Base-by-base conservation (phyloP, 1,140 invertebrate genomes). In the Lepidotrigona ventralis region DNA sequence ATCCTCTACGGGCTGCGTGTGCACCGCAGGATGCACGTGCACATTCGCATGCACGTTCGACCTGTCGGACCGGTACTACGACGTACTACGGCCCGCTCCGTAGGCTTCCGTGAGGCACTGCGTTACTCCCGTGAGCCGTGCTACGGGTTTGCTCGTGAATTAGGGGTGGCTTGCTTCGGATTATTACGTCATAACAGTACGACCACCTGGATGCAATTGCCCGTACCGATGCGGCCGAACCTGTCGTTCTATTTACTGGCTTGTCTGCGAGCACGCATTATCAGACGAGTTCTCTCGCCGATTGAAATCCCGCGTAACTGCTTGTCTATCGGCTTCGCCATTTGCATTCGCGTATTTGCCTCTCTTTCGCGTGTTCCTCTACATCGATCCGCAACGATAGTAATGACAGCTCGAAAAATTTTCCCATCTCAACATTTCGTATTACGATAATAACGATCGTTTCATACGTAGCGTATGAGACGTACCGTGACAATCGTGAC, bases 151-250 rank as follows among this genome's bases (percentile, higher is more conserved):
- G 81, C 72, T 72, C 84, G 85, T 86, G 89, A 90, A 91, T 91
- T 91, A 91, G 90, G 89, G 85, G 77, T 86, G 84, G 88, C 85
- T 90, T 84, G 90, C 89, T 88, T 85, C 85, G 86, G 90, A 90
- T 91, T 91, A 91, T 91, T 90, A 91, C 89, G 90, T 91, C 90
- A 92, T 92, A 92, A 92, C 91, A 81, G 87, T 76, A 87, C 70
- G 80, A 81, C 89, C 90, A 91, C 90, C 90, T 91, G 90, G 90
- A 91, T 82, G 90, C 88, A 91, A 91, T 91, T 88, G 89, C 86
- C 88, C 76, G 84, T 79, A 75, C 56, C 69, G 82, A 78, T 60
- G 74, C 86, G 78, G 74, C 85, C 84, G 85, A 86, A 91, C 90
- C 90, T 91, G 90, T 86, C 89, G 86, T 91, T 81, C 89, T 90